Evolutionary conservation across 2,888 invertebrate genomes (phyloP).

Genomic region (Malthinus flaveolus): DNA sequence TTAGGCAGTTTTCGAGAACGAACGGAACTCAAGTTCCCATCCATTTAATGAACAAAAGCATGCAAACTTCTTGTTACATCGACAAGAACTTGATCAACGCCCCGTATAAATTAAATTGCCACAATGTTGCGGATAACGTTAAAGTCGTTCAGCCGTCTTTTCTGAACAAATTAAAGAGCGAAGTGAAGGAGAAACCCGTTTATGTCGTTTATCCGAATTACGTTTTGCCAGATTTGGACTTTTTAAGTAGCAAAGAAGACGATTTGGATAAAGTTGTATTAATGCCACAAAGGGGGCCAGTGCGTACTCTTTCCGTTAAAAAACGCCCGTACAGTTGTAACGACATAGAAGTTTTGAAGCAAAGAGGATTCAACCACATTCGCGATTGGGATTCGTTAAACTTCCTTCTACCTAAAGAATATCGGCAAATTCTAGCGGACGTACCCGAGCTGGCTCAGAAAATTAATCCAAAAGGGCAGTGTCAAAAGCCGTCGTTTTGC

Average conservation of each 20-base stretch:
- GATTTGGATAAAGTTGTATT: conserved; percentile 68
- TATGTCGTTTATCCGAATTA: conserved; percentile 92
- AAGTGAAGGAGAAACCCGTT: conserved; percentile 68
- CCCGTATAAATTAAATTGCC: conserved; percentile 40
- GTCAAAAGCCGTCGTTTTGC: conserved; percentile 60
- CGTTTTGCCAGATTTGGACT: conserved; percentile 85
- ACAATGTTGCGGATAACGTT: conserved; percentile 54
- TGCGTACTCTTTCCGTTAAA: conserved; percentile 52
- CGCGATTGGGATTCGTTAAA: conserved; percentile 93
- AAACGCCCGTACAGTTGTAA: conserved; percentile 75
- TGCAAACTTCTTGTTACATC: conserved; percentile 69
- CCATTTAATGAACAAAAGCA: conserved; percentile 70
- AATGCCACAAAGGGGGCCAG: conserved; percentile 64
- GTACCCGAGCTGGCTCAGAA: conserved; percentile 76
- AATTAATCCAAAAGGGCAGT: conserved; percentile 59
- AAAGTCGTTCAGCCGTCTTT: conserved; percentile 73
- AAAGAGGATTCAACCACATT: conserved; percentile 81
- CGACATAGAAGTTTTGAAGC: conserved; percentile 79
- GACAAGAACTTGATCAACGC: conserved; percentile 47
- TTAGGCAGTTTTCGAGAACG: conserved; percentile 18
- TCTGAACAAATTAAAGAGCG: conserved; percentile 64
- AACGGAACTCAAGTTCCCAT: conserved; percentile 50
- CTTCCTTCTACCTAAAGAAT: conserved; percentile 84
- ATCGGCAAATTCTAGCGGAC: conserved; percentile 75
- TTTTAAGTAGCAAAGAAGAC: conserved; percentile 61